Percentiles rank a stretch among this genome's conserved stretches.
phyloP scores from a whole-genome alignment of 2,888 invertebrate species.

The Xestia sexstrigata region DNA sequence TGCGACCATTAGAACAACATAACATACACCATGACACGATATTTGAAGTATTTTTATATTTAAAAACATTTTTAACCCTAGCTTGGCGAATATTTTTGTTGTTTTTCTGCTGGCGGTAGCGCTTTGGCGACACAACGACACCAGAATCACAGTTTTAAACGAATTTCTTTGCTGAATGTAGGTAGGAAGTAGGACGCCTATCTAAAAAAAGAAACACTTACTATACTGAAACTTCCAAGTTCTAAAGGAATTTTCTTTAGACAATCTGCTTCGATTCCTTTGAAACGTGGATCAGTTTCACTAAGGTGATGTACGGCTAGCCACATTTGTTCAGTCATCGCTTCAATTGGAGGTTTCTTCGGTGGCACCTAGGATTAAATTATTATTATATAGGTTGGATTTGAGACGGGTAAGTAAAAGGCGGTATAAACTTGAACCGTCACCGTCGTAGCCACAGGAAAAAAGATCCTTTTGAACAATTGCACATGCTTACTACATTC shows the following conservation, averaged over 20 bases:
- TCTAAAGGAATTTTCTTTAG: slow-evolving; percentile 89
- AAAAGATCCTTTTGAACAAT: neutral
- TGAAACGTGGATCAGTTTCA: slow-evolving; percentile 89
- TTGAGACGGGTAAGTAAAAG: neutral
- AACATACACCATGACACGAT: too few relatives aligned
- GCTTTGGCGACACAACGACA: neutral
- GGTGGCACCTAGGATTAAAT: slow-evolving; percentile 77
- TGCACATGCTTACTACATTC: neutral
- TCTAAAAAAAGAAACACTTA: slow-evolving; percentile 71
- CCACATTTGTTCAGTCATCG: slow-evolving; percentile 93
- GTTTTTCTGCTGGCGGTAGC: neutral
- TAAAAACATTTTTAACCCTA: neutral
- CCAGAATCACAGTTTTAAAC: neutral
- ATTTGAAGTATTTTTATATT: neutral
- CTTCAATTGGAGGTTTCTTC: slow-evolving; percentile 91
- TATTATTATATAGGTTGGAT: neutral
- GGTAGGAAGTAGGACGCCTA: neutral
- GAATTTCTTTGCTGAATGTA: neutral
- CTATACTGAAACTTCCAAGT: slow-evolving; percentile 91
- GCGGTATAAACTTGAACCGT: neutral
- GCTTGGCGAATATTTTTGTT: neutral
- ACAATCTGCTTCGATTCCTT: slow-evolving; percentile 89
- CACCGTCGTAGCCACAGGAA: neutral
- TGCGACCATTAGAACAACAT: too few relatives aligned
- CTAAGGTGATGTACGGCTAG: slow-evolving; percentile 92